These are phyloP conservation scores for Florisuga fusca DNA, from an alignment of 2,797 vertebrate species.

Conservation along the genomic window DNA sequence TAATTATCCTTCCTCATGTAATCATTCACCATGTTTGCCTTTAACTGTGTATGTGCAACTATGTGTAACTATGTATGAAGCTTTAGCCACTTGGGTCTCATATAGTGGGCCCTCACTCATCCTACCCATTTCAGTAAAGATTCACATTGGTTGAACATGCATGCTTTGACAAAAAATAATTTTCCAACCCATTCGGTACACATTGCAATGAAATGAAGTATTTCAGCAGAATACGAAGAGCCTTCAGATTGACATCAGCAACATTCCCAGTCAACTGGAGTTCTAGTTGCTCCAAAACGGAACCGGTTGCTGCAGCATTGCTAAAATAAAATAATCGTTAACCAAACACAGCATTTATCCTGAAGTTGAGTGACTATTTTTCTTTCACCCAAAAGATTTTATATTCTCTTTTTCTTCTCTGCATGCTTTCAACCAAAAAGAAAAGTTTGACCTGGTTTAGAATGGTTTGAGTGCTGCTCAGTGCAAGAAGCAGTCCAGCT, in stretches of 20 bases:
- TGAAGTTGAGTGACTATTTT: neutral
- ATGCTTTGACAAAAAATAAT: neutral
- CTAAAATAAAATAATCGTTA: slow-evolving; percentile 29
- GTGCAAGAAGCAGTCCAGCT: neutral
- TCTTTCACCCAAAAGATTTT: neutral
- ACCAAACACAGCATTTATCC: neutral
- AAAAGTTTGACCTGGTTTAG: neutral
- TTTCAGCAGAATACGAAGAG: slow-evolving; percentile 30
- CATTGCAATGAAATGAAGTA: slow-evolving; percentile 39
- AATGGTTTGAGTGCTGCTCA: slow-evolving; percentile 22
- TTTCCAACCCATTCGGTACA: neutral
- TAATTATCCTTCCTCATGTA: neutral
- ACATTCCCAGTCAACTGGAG: neutral
- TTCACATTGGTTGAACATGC: neutral
- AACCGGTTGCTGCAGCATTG: neutral
- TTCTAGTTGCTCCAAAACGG: neutral
- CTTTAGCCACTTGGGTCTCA: neutral
- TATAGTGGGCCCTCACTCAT: neutral
- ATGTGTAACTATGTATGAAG: neutral
- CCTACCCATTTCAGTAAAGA: neutral
- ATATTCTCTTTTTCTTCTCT: neutral
- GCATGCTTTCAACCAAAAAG: neutral
- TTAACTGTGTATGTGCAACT: too few relatives aligned
- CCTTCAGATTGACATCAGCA: neutral
- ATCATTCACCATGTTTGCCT: neutral